Conservation (phyloP, 2,113 vertebrate genomes). For the Nothoprocta perdicaria region DNA sequence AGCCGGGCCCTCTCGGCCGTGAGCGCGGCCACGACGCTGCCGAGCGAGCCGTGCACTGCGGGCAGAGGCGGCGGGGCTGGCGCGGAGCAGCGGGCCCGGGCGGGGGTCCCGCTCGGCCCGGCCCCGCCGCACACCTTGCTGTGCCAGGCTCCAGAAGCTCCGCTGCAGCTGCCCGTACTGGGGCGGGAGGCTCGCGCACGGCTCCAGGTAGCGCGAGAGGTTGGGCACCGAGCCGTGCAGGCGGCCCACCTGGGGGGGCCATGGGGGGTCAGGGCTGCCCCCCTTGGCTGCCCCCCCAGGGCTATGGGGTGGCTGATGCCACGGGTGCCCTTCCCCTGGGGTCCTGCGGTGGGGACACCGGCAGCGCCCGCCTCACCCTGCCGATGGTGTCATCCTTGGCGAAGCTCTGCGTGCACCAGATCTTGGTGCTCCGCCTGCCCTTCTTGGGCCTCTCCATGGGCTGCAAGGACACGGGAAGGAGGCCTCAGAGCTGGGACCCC, state of each 20-base stretch:
- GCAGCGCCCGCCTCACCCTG: slow-evolving; percentile 73
- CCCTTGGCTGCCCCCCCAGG: no score
- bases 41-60: slow-evolving; percentile 78
- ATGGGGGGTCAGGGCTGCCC: background rate
- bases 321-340: background rate
- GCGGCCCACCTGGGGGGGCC: slow-evolving; percentile 40
- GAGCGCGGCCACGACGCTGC: slow-evolving; percentile 70
- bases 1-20: slow-evolving; percentile 65
- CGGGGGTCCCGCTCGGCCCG: rapidly evolving
- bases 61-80: background rate
- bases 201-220: slow-evolving; percentile 87
- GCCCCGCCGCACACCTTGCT: slow-evolving; percentile 77
- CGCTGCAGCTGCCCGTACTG: slow-evolving; percentile 90
- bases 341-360: no score
- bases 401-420: slow-evolving; percentile 86
- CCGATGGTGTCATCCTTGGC: slow-evolving; percentile 87
- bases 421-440: slow-evolving; percentile 79
- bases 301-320: background rate
- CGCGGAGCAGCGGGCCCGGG: rapidly evolving
- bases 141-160: slow-evolving; percentile 85
- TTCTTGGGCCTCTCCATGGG: slow-evolving; percentile 87
- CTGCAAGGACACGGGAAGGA: background rate
- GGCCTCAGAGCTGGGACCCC: background rate
- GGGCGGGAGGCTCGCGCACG: slow-evolving; percentile 80
- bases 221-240: slow-evolving; percentile 87